phyloP scores from a whole-genome alignment of 2,797 vertebrate species.

The Pogoniulus pusillus region DNA sequence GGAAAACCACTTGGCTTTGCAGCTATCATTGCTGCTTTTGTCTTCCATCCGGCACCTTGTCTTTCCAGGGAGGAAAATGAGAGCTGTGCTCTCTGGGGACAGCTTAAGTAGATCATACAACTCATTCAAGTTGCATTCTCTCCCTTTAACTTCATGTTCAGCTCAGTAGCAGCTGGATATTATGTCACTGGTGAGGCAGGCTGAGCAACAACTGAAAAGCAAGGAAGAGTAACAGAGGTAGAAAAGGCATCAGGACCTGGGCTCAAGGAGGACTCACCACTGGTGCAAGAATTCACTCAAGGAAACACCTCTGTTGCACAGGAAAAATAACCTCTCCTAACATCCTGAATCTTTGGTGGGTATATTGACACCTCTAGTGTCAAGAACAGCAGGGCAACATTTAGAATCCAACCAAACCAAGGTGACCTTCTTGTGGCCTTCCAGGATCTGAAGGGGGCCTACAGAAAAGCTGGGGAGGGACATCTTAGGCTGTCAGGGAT shows the following conservation, averaged over 20 bases:
- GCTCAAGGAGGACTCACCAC: not conserved
- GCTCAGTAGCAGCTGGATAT: not conserved
- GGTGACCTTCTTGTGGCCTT: no score
- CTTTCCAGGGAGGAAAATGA: not conserved
- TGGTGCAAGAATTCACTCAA: not conserved
- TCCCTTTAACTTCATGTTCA: not conserved
- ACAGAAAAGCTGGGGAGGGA: no score
- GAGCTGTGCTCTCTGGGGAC: not conserved
- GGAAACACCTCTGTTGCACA: not conserved
- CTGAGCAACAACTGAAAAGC: not conserved
- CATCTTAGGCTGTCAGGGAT: no score
- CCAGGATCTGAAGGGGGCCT: no score
- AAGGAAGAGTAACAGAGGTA: not conserved
- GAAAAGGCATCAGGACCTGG: not conserved
- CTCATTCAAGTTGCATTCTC: not conserved
- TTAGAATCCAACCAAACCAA: not conserved
- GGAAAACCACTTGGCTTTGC: not conserved
- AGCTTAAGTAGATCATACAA: not conserved
- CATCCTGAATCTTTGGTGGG: not conserved
- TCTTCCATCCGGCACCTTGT: not conserved
- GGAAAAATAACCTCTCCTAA: not conserved
- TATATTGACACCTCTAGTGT: not conserved
- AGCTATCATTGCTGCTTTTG: not conserved
- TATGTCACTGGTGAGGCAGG: not conserved
- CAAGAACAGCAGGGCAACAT: not conserved